Percentiles rank a stretch among this genome's conserved stretches.
phyloP scores from a whole-genome alignment of 1,140 invertebrate genomes.

The Armadillidium nasatum region DNA sequence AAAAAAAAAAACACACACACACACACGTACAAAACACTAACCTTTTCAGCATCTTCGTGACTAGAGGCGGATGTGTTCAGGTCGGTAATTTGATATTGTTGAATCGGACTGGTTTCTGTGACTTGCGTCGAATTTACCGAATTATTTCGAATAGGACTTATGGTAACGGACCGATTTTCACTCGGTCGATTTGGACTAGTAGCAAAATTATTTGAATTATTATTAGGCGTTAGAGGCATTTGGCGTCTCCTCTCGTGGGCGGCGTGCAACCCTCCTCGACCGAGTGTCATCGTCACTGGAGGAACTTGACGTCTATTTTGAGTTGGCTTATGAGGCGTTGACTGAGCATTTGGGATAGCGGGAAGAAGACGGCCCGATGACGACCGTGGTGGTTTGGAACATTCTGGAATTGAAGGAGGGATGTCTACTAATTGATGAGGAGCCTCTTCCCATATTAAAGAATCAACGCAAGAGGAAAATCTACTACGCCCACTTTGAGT shows the following conservation, averaged over 20 bases:
- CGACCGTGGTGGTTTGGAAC: background rate
- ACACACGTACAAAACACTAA: background rate
- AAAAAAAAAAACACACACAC: too few relatives aligned
- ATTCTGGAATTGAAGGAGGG: background rate
- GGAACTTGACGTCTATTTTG: background rate
- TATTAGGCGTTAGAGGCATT: background rate
- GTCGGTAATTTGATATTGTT: background rate
- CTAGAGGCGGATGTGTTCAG: background rate
- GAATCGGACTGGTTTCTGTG: background rate
- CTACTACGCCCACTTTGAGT: background rate
- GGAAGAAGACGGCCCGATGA: background rate
- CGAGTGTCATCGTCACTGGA: background rate
- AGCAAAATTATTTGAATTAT: background rate
- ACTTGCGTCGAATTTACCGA: background rate
- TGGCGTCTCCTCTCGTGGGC: conserved; percentile 3
- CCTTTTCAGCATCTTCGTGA: background rate
- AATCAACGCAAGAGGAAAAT: background rate
- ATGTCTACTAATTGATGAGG: background rate
- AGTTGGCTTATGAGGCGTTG: background rate
- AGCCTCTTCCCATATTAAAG: background rate
- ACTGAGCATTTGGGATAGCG: background rate
- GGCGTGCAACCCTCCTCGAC: background rate
- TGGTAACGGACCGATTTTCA: background rate
- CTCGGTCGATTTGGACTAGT: background rate
- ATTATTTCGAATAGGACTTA: background rate